Evolutionary conservation across 1,140 invertebrate genomes (phyloP).

Genomic region (Oreohelix idahoensis): DNA sequence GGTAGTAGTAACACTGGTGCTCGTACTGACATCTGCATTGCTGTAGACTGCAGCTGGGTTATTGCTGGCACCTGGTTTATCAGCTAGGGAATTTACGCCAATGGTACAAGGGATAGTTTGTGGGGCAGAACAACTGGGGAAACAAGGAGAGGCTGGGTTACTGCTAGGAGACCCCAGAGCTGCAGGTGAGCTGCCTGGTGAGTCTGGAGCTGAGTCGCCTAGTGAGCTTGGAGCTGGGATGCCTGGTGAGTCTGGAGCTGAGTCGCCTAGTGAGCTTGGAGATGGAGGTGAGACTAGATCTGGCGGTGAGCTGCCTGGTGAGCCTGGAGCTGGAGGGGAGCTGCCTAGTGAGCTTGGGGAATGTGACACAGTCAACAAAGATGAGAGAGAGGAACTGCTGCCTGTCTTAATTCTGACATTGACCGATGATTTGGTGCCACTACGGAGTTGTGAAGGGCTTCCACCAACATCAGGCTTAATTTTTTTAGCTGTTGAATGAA

Average conservation of each 20-base stretch:
- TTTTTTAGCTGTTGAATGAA: slow-evolving; percentile 63
- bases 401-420: slow-evolving; percentile 69
- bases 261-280: slow-evolving; percentile 51
- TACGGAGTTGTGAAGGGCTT: slow-evolving; percentile 57
- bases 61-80: background rate
- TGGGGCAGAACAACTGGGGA: slow-evolving; percentile 54
- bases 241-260: slow-evolving; percentile 48
- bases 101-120: slow-evolving; percentile 57
- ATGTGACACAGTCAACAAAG: slow-evolving; percentile 51
- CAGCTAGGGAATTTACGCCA: slow-evolving; percentile 19
- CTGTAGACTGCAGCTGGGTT: background rate
- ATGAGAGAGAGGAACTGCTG: slow-evolving; percentile 54
- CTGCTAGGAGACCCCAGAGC: slow-evolving; percentile 18
- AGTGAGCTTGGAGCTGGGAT: slow-evolving; percentile 56
- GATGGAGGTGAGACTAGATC: slow-evolving; percentile 54
- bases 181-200: slow-evolving; percentile 50
- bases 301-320: slow-evolving; percentile 52
- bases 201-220: slow-evolving; percentile 49
- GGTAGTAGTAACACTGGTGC: background rate
- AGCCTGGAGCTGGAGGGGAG: slow-evolving; percentile 51
- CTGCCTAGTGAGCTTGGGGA: slow-evolving; percentile 53
- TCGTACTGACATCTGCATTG: background rate
- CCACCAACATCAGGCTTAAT: slow-evolving; percentile 55
- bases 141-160: slow-evolving; percentile 24
- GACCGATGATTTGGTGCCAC: slow-evolving; percentile 56